A percentile compares a stretch with the other conserved stretches of the same genome.
These are phyloP conservation scores for Brenthis daphne DNA, from an alignment of 2,888 invertebrate species.

Conservation along the genomic window DNA sequence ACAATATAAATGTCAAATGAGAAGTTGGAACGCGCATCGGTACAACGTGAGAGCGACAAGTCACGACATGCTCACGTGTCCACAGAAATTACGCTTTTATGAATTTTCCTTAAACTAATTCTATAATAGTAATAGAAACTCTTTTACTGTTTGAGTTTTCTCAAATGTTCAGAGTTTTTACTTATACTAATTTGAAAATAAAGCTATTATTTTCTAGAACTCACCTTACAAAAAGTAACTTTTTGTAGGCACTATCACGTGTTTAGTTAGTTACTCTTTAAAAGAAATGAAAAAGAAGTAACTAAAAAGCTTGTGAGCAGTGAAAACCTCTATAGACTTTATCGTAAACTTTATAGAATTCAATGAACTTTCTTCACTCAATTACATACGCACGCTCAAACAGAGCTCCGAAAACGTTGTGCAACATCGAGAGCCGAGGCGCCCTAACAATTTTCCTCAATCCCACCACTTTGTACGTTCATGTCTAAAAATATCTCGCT, in stretches of 20 bases:
- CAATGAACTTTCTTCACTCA: constrained; percentile 23
- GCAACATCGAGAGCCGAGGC: constrained; percentile 59
- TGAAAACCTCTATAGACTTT: constrained; percentile 11
- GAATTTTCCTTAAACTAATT: background rate
- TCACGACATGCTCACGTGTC: constrained; percentile 36
- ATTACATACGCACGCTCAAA: constrained; percentile 53
- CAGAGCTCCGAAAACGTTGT: constrained; percentile 69
- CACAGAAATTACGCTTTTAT: background rate
- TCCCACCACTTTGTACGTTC: constrained; percentile 58
- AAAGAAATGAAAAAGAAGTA: constrained; percentile 46
- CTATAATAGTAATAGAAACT: no score
- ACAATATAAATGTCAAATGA: background rate
- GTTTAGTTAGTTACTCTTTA: constrained; percentile 45
- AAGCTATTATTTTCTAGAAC: constrained; percentile 22
- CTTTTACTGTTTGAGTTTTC: background rate
- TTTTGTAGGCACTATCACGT: constrained; percentile 37
- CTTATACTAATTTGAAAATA: background rate
- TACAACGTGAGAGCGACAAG: constrained; percentile 36
- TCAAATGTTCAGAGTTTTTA: background rate
- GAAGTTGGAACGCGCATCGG: constrained; percentile 25
- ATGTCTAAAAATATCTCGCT: constrained; percentile 72
- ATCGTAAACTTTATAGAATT: constrained; percentile 19
- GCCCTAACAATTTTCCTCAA: constrained; percentile 64
- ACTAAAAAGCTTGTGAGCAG: constrained; percentile 34
- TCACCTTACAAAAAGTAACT: constrained; percentile 44